Percentiles rank a stretch among this genome's conserved stretches.
phyloP scores from a whole-genome alignment of 2,888 invertebrate species.

The Amaurobius ferox region DNA sequence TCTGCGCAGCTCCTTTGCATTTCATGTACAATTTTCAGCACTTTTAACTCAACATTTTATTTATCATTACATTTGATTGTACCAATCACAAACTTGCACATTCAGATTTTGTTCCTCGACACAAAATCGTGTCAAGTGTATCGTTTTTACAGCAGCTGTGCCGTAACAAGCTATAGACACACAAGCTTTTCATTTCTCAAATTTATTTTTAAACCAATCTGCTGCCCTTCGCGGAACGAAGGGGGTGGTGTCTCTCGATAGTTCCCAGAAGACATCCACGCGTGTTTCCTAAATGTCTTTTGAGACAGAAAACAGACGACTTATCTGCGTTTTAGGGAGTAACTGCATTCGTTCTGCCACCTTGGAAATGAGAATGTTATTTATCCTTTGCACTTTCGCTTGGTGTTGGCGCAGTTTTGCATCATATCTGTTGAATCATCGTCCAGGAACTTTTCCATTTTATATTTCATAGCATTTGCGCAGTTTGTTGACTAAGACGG shows the following conservation, averaged over 20 bases:
- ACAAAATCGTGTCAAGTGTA: too few species aligned
- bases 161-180: neutral
- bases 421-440: neutral
- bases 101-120: too few species aligned
- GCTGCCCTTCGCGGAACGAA: neutral
- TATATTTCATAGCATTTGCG: too few species aligned
- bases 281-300: constrained; percentile 1
- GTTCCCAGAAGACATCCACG: neutral
- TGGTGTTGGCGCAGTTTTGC: neutral
- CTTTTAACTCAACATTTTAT: too few species aligned
- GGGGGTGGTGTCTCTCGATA: neutral
- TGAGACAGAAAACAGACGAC: neutral
- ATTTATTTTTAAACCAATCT: neutral
- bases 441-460: neutral
- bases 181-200: neutral
- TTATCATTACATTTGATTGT: too few species aligned
- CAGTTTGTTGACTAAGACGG: too few species aligned
- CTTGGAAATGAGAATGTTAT: constrained; percentile 10
- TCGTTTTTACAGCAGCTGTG: too few species aligned
- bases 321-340: neutral
- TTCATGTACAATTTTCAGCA: too few species aligned
- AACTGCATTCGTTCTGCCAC: neutral
- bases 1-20: too few species aligned
- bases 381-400: neutral
- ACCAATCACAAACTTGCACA: too few species aligned